Evolutionary conservation across 2,113 vertebrate species (phyloP), one percentile per base, ranked within the genome.

Genomic region (Rhinichthys klamathensis): DNA sequence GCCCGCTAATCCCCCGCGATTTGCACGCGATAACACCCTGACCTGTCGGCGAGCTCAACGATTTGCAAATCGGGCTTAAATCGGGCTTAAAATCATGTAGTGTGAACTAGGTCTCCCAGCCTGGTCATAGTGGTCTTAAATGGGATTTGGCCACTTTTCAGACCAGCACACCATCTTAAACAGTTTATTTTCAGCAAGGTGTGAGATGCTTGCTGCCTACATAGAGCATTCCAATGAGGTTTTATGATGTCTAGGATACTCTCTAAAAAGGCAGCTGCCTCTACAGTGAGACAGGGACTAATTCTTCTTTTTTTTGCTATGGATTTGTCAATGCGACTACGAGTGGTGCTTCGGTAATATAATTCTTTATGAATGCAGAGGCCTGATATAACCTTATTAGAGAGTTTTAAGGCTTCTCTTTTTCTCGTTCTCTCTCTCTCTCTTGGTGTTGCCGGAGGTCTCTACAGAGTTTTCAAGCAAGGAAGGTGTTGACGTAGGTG

Each of bases 401-500:
- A n/a, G 35, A 44, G 61, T 67, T 67, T n/a, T 81, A 46, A 65
- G 2, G 32, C 35, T n/a, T 38, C 38, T 41, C 7, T 41, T 6
- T 38, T 7, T 49, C 46, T 51, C 49, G 16, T 13, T 51, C 13
- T 51, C 13, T 51, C 49, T 51, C 49, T 51, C 13, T 51, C 1
- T 51, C 3, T 46, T 12, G 13, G 38, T 38, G 6, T 61, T 41
- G 35, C 4, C 4, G 41, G 16, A 65, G 41, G 7, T 65, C 78
- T 46, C 25, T 41, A 49, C 60, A 9, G 38, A 32, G 10, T 49
- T n/a, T 49, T 21, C 3, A 32, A n/a, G 21, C 7, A 4, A 44
- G 56, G 35, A 61, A 61, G 77, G 60, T 67, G 41, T 65, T 81
- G 79, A 67, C 16, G 61, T 67, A 25, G 25, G 27, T 81, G 79